A percentile compares a stretch with the other conserved stretches of the same genome.
Evolutionary conservation across 2,888 invertebrate genomes (phyloP).

Genomic region (Cephus rjabovi): DNA sequence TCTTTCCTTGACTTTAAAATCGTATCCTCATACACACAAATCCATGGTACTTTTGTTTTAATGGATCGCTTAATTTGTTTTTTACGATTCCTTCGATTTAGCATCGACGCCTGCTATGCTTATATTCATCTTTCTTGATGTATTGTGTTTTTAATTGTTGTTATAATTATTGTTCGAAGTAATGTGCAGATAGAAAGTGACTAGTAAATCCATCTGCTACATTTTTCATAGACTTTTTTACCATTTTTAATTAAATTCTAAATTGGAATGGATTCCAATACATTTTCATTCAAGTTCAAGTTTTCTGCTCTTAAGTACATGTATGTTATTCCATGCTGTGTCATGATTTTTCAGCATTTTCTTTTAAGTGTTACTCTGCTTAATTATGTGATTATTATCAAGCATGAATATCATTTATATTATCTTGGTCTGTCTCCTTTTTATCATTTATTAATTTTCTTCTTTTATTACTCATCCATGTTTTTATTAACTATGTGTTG

Average conservation of each 20-base stretch:
- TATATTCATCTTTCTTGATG: not conserved
- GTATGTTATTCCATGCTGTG: not conserved
- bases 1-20: constrained; percentile 31
- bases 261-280: not conserved
- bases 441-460: not conserved
- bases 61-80: not conserved
- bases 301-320: not conserved
- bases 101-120: not conserved
- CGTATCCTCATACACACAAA: not conserved
- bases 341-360: not conserved
- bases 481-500: not conserved
- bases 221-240: not conserved
- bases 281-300: not conserved
- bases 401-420: not conserved
- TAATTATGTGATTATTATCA: not conserved
- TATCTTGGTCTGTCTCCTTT: not conserved
- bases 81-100: not conserved
- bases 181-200: not conserved
- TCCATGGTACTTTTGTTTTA: not conserved
- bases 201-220: not conserved
- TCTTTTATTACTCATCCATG: not conserved
- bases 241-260: not conserved
- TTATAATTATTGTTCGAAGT: not conserved
- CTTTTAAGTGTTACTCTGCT: not conserved
- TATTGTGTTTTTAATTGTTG: not conserved